Conservation (phyloP, 2,888 invertebrate species). For the Nomada fucata region DNA sequence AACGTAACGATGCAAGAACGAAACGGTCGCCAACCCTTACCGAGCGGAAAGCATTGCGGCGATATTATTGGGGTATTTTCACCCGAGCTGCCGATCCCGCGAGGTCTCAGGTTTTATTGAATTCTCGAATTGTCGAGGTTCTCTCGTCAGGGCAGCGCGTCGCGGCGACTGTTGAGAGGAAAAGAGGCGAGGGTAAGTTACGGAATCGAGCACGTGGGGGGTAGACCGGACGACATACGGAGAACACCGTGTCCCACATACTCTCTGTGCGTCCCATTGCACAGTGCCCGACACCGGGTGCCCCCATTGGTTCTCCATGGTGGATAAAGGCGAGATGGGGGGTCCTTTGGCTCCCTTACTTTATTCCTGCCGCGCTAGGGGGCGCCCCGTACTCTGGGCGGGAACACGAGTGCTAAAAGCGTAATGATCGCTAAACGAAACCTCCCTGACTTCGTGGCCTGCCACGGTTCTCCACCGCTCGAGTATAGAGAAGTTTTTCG, state of each 20-base stretch:
- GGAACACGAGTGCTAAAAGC: conserved; percentile 81
- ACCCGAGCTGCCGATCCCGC: no score
- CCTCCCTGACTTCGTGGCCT: conserved; percentile 60
- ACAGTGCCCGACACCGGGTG: conserved; percentile 70
- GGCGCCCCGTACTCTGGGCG: conserved; percentile 74
- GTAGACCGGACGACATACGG: conserved; percentile 80
- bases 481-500: conserved; percentile 10
- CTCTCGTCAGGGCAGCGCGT: no score
- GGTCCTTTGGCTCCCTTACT: conserved; percentile 77
- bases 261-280: conserved; percentile 71
- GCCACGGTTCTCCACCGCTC: conserved; percentile 29
- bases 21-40: no score
- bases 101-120: no score
- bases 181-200: conserved; percentile 61
- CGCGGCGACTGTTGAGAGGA: conserved; percentile 4
- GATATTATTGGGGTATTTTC: no score
- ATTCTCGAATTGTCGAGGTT: no score
- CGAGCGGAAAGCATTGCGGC: no score
- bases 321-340: conserved; percentile 83
- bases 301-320: conserved; percentile 75
- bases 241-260: conserved; percentile 78
- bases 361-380: conserved; percentile 73
- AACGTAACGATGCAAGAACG: no score
- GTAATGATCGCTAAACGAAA: conserved; percentile 81
- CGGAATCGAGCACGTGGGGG: conserved; percentile 79